These are phyloP conservation scores for Hoplodrina blanda DNA, from an alignment of 2,888 invertebrate species.

Conservation along the genomic window DNA sequence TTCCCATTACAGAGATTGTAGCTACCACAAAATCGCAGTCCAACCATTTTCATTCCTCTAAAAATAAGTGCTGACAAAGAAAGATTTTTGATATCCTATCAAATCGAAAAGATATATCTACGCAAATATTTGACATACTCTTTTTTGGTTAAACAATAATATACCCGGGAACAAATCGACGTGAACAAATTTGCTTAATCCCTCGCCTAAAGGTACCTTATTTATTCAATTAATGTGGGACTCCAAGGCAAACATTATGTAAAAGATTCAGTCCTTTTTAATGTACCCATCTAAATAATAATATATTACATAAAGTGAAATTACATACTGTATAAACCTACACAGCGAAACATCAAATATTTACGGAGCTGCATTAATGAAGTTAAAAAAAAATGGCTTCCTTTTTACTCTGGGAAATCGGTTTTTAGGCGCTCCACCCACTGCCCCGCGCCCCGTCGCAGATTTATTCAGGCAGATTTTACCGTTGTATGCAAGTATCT, in stretches of 20 bases:
- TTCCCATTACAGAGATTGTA: conserved; percentile 13
- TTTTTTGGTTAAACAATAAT: conserved; percentile 50
- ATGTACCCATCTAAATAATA: conserved; percentile 36
- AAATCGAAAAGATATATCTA: conserved; percentile 25
- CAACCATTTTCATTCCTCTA: conserved; percentile 15
- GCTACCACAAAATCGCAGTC: conserved; percentile 16
- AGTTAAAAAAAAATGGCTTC: neutral
- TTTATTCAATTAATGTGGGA: conserved; percentile 58
- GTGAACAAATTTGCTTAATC: conserved; percentile 54
- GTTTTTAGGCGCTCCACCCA: no score
- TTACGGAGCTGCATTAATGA: neutral
- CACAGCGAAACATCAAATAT: neutral
- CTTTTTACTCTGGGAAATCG: neutral
- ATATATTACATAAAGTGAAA: conserved; percentile 15
- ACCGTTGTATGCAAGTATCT: no score
- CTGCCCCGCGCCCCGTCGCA: no score
- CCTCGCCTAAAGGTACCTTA: conserved; percentile 37
- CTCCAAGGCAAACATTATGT: conserved; percentile 40
- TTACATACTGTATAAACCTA: conserved; percentile 1
- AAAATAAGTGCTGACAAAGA: conserved; percentile 3
- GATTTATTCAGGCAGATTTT: no score
- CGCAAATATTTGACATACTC: conserved; percentile 36
- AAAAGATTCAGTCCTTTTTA: conserved; percentile 39
- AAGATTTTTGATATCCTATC: conserved; percentile 17
- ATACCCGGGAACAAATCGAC: conserved; percentile 38